Conservation (phyloP, 2,888 invertebrate genomes). For the Frankliniella intonsa region DNA sequence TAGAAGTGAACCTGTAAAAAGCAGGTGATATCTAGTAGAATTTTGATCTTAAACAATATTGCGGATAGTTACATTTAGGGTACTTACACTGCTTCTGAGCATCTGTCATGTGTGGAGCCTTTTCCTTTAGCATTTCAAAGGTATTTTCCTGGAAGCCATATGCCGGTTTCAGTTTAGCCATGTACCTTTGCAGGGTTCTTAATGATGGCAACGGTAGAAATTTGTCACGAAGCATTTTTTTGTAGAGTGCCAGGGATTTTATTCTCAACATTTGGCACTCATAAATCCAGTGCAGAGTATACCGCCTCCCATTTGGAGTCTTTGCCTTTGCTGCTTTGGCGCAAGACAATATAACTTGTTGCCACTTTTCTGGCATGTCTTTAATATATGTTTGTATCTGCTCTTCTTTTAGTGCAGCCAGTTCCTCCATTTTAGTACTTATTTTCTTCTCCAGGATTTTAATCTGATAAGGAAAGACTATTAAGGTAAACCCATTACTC, state of each 20-base stretch:
- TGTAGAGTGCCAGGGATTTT: background rate
- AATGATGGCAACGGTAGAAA: background rate
- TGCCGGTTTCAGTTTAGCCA: background rate
- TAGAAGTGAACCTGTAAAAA: constrained; percentile 31
- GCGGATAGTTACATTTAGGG: background rate
- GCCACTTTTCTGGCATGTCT: background rate
- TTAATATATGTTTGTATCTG: background rate
- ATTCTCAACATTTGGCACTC: background rate
- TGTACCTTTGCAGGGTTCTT: background rate
- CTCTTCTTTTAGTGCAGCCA: background rate
- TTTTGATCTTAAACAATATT: background rate
- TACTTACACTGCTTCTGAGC: background rate
- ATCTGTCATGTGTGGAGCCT: background rate
- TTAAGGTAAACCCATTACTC: background rate
- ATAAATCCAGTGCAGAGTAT: background rate
- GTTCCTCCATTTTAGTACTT: background rate
- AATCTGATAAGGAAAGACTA: background rate
- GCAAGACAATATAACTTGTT: background rate
- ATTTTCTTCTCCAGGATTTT: background rate
- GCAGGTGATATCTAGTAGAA: background rate
- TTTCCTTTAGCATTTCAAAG: background rate
- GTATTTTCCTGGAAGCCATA: constrained; percentile 3
- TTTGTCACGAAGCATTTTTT: background rate
- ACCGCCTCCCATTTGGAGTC: background rate
- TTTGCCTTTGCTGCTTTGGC: background rate